A percentile compares a stretch with the other conserved stretches of the same genome.
Evolutionary conservation across 2,797 vertebrate genomes (phyloP).

Genomic region (Schizothorax lantsangensis): DNA sequence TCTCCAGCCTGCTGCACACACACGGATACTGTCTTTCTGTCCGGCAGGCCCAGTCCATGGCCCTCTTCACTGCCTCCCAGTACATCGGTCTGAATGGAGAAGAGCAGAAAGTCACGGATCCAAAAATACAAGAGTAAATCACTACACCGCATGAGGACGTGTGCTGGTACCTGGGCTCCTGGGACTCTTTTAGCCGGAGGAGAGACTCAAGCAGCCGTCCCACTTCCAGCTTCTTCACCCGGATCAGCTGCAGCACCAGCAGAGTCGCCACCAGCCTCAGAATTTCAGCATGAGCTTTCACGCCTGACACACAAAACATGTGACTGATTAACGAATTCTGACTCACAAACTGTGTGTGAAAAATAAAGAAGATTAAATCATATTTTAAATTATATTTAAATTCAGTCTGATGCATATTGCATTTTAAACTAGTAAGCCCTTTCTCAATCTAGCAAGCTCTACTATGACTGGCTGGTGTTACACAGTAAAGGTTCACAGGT

Average conservation of each 20-base stretch:
- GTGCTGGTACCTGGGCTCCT: slow-evolving; percentile 64
- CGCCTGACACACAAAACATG: slow-evolving; percentile 65
- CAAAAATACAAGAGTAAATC: background rate
- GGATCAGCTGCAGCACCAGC: slow-evolving; percentile 83
- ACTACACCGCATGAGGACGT: background rate
- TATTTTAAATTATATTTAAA: background rate
- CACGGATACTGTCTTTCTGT: slow-evolving; percentile 81
- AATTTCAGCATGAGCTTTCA: slow-evolving; percentile 77
- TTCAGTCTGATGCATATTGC: background rate
- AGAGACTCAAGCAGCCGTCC: slow-evolving; percentile 77
- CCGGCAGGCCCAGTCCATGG: slow-evolving; percentile 79
- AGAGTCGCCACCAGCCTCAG: slow-evolving; percentile 81
- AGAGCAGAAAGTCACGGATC: background rate
- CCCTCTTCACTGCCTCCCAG: slow-evolving; percentile 75
- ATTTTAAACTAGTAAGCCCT: background rate
- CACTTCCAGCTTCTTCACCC: slow-evolving; percentile 67
- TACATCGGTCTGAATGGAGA: slow-evolving; percentile 59
- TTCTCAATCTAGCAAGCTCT: background rate
- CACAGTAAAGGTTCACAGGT: background rate
- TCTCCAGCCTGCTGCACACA: slow-evolving; percentile 82
- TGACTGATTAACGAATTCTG: background rate
- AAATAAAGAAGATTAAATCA: background rate
- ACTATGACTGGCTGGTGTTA: background rate
- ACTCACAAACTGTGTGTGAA: background rate
- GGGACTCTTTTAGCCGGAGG: slow-evolving; percentile 71